phyloP scores from a whole-genome alignment of 2,797 vertebrate genomes.

The Rhinophrynus dorsalis region DNA sequence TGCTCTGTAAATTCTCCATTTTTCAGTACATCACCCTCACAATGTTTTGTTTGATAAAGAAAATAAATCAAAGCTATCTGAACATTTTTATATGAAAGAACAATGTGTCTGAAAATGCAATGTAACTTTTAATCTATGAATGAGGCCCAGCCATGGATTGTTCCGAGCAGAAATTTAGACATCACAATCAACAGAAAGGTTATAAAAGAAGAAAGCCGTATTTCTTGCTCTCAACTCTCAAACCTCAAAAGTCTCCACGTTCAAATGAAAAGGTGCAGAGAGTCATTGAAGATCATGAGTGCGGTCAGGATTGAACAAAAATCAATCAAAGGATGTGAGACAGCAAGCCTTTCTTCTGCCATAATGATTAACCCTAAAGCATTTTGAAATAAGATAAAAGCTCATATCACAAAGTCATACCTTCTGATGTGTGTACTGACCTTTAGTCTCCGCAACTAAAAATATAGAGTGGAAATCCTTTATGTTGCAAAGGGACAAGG shows the following conservation, averaged over 20 bases:
- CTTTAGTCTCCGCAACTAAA: conserved; percentile 56
- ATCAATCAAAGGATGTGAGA: conserved; percentile 55
- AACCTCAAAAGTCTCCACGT: conserved; percentile 37
- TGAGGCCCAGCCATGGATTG: background rate
- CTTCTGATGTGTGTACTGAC: conserved; percentile 57
- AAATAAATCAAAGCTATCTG: background rate
- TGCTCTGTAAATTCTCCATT: too few relatives aligned
- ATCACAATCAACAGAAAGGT: background rate
- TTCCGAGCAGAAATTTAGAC: background rate
- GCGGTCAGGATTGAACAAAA: conserved; percentile 53
- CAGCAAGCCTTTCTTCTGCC: conserved; percentile 58
- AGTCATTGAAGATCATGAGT: conserved; percentile 46
- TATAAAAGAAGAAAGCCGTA: conserved; percentile 17
- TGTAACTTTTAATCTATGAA: conserved; percentile 8
- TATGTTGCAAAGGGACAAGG: conserved; percentile 54
- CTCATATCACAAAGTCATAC: conserved; percentile 54
- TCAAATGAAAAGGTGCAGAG: conserved; percentile 29
- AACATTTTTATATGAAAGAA: background rate
- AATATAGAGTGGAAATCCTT: conserved; percentile 53
- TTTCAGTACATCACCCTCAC: too few relatives aligned
- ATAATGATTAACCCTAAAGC: conserved; percentile 61
- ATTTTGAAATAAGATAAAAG: conserved; percentile 63
- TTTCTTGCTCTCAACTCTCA: conserved; percentile 4
- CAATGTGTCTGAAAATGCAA: background rate
- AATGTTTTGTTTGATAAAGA: too few relatives aligned